A percentile compares a stretch with the other conserved stretches of the same genome.
Conservation (phyloP, 2,888 invertebrate species). For the Mythimna lalbum region DNA sequence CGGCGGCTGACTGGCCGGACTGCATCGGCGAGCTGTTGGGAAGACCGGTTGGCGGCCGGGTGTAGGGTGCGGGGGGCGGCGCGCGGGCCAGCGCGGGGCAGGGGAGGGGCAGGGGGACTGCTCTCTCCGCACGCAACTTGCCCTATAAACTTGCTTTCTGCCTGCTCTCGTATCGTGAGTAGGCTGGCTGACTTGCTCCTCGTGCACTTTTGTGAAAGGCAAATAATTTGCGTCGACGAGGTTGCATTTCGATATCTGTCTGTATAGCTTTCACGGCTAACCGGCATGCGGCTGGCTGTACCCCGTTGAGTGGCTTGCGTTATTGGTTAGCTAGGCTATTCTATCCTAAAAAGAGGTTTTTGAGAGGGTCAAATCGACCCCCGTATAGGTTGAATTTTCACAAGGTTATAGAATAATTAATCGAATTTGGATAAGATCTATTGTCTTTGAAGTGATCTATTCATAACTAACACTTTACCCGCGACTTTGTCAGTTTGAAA, state of each 20-base stretch:
- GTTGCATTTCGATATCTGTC: conserved; percentile 56
- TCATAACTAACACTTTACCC: too few species aligned
- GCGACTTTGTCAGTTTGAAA: too few species aligned
- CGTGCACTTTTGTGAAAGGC: conserved; percentile 84
- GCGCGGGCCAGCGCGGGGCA: conserved; percentile 36
- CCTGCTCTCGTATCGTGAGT: conserved; percentile 80
- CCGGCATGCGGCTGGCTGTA: not conserved
- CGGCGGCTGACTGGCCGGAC: conserved; percentile 76
- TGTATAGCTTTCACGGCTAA: conserved; percentile 5
- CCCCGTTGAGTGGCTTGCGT: conserved; percentile 9
- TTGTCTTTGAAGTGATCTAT: too few species aligned
- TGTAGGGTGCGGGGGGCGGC: conserved; percentile 57
- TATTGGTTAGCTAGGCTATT: not conserved
- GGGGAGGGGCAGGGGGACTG: conserved; percentile 47
- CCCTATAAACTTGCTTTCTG: conserved; percentile 85
- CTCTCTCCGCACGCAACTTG: conserved; percentile 76
- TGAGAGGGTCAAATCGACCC: too few species aligned
- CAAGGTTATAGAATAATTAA: too few species aligned
- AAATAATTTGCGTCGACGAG: conserved; percentile 72
- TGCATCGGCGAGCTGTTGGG: conserved; percentile 65
- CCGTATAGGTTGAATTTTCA: too few species aligned
- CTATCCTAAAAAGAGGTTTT: not conserved
- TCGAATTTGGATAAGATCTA: too few species aligned
- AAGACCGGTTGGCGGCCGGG: conserved; percentile 63
- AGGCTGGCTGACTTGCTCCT: conserved; percentile 73